phyloP scores from a whole-genome alignment of 2,888 invertebrate genomes.

The Trissolcus brochymenae region DNA sequence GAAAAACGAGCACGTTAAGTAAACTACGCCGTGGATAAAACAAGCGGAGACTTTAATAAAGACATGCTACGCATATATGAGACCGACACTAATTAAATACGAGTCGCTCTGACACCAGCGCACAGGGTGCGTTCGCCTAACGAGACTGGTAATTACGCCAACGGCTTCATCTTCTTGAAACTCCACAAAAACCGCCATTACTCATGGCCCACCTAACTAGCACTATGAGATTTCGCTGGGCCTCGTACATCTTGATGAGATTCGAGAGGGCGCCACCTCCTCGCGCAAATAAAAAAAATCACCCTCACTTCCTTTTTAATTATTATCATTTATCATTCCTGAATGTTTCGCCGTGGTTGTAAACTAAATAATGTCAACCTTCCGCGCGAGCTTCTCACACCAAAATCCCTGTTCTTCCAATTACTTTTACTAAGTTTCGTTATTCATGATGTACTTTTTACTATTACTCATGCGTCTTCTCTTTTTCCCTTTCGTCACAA shows the following conservation, averaged over 20 bases:
- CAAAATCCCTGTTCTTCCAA: slow-evolving; percentile 34
- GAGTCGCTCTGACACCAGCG: slow-evolving; percentile 68
- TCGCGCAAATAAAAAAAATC: slow-evolving; percentile 20
- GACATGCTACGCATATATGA: slow-evolving; percentile 51
- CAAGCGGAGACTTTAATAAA: slow-evolving; percentile 46
- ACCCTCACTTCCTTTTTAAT: slow-evolving; percentile 48
- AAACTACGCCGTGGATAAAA: slow-evolving; percentile 14
- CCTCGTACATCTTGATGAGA: slow-evolving; percentile 57
- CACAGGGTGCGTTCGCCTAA: slow-evolving; percentile 67
- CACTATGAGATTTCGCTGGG: slow-evolving; percentile 47
- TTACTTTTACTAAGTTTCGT: slow-evolving; percentile 37
- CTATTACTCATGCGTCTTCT: slow-evolving; percentile 12
- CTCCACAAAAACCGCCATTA: slow-evolving; percentile 71
- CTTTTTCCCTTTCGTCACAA: slow-evolving; percentile 12
- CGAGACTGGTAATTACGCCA: slow-evolving; percentile 75
- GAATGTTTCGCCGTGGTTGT: slow-evolving; percentile 17
- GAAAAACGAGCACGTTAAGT: slow-evolving; percentile 10
- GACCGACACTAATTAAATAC: slow-evolving; percentile 75
- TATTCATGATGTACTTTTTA: slow-evolving; percentile 20
- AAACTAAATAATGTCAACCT: slow-evolving; percentile 23
- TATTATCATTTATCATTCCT: slow-evolving; percentile 44
- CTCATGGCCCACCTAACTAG: slow-evolving; percentile 62
- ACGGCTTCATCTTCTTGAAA: slow-evolving; percentile 74
- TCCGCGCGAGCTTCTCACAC: slow-evolving; percentile 10
- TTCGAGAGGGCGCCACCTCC: slow-evolving; percentile 41